phyloP scores from a whole-genome alignment of 2,113 vertebrate species.

The Psettodes erumei region DNA sequence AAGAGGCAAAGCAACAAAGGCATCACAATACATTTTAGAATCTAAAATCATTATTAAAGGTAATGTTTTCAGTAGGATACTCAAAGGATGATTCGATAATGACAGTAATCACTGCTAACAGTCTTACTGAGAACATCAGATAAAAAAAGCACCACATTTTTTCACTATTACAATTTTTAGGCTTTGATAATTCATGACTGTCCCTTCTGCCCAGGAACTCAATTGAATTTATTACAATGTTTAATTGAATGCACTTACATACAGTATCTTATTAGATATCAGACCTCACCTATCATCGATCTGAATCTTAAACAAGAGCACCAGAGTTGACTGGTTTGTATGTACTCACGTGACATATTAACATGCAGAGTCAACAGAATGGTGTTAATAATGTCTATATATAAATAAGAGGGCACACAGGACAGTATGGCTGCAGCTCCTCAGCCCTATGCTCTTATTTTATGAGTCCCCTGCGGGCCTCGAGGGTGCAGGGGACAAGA shows the following conservation, averaged over 20 bases:
- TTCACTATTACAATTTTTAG: too few relatives aligned
- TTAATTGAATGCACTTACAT: slow-evolving; percentile 49
- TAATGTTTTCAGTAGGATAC: neutral
- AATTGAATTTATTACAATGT: slow-evolving; percentile 35
- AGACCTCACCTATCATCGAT: slow-evolving; percentile 30
- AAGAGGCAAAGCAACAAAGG: too few relatives aligned
- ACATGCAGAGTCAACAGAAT: slow-evolving; percentile 59
- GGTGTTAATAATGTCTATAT: slow-evolving; percentile 47
- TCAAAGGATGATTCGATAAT: neutral
- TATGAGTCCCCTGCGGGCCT: slow-evolving; percentile 46
- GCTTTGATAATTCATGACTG: neutral
- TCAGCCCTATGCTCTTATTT: slow-evolving; percentile 56
- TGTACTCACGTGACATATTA: slow-evolving; percentile 12
- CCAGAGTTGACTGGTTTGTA: neutral
- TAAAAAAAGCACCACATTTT: neutral
- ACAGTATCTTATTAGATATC: slow-evolving; percentile 29
- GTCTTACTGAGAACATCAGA: neutral
- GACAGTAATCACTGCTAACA: neutral
- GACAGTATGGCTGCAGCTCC: slow-evolving; percentile 28
- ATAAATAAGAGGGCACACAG: slow-evolving; percentile 39
- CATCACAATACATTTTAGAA: too few relatives aligned
- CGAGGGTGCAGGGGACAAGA: slow-evolving; percentile 58
- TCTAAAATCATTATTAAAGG: neutral
- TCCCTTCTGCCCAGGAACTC: neutral
- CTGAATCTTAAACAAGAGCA: slow-evolving; percentile 38